These are phyloP conservation scores for Formica selysi DNA, from an alignment of 1,140 invertebrate genomes.

Conservation along the genomic window DNA sequence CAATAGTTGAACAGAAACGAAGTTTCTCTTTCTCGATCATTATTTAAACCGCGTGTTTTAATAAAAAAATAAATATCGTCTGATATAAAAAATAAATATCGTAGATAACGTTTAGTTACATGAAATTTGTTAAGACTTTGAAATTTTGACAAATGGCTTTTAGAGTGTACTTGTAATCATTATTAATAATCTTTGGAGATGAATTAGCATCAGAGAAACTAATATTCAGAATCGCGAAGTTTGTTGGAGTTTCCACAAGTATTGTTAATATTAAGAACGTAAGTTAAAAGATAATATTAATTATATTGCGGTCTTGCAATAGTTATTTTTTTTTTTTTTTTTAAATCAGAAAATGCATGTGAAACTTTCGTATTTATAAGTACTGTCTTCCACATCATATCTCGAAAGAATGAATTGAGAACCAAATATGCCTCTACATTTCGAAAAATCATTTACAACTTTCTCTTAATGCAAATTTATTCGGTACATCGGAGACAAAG, in stretches of 20 bases:
- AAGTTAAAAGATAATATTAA: neutral
- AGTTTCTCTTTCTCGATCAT: neutral
- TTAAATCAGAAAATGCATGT: neutral
- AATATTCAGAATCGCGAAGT: neutral
- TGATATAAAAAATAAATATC: neutral
- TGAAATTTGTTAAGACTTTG: conserved; percentile 31
- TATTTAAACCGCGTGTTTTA: neutral
- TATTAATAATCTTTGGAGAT: neutral
- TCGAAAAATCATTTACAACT: neutral
- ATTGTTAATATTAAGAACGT: conserved; percentile 13
- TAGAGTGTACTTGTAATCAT: neutral
- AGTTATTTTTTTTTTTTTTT: neutral
- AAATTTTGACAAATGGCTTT: conserved; percentile 32
- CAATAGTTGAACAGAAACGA: neutral
- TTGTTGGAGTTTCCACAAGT: conserved; percentile 22
- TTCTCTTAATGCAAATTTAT: conserved; percentile 16
- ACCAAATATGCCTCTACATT: neutral
- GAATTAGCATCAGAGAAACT: neutral
- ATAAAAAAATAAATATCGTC: neutral
- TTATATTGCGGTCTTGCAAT: neutral
- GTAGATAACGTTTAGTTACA: neutral
- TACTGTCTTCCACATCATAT: conserved; percentile 30
- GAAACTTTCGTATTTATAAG: neutral
- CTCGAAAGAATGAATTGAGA: neutral
- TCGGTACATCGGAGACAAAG: neutral